These are phyloP conservation scores for Hermetia illucens DNA, from an alignment of 1,140 invertebrate species.

Conservation along the genomic window DNA sequence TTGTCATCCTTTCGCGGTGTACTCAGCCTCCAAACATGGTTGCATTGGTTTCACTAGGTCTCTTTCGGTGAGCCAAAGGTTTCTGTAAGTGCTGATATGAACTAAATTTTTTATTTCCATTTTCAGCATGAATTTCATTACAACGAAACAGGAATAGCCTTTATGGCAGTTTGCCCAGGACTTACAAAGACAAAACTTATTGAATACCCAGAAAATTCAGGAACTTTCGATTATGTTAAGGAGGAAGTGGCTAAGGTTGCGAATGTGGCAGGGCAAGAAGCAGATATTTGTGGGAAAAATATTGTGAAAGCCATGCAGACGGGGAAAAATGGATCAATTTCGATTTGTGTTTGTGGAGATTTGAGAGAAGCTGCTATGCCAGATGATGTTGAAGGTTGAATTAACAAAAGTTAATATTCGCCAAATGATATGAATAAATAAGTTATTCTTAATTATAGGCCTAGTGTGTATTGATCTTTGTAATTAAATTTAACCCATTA, in stretches of 20 bases:
- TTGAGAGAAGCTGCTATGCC: constrained; percentile 6
- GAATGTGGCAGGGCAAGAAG: constrained; percentile 3
- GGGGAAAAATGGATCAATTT: constrained; percentile 7
- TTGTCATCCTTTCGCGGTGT: constrained; percentile 5
- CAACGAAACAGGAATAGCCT: constrained; percentile 12
- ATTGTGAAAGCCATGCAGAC: constrained; percentile 5
- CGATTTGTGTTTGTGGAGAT: constrained; percentile 4
- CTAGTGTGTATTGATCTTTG: too few relatives aligned
- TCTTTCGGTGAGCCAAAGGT: constrained; percentile 7
- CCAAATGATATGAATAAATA: too few relatives aligned
- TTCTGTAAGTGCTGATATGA: too few relatives aligned
- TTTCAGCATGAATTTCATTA: constrained; percentile 7
- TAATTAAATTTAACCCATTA: too few relatives aligned
- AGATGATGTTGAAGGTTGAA: too few relatives aligned
- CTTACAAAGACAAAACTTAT: constrained; percentile 16
- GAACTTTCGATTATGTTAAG: constrained; percentile 9
- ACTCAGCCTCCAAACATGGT: constrained; percentile 8
- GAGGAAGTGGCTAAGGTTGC: constrained; percentile 2
- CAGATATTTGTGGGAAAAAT: constrained; percentile 4
- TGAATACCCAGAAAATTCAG: constrained; percentile 3
- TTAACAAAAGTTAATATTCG: too few relatives aligned
- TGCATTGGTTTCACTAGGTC: constrained; percentile 8
- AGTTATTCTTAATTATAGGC: too few relatives aligned
- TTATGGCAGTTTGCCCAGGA: constrained; percentile 23
- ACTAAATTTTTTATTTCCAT: neutral